Conservation (phyloP, 1,140 invertebrate genomes). For the Leptestheria dahalacensis region DNA sequence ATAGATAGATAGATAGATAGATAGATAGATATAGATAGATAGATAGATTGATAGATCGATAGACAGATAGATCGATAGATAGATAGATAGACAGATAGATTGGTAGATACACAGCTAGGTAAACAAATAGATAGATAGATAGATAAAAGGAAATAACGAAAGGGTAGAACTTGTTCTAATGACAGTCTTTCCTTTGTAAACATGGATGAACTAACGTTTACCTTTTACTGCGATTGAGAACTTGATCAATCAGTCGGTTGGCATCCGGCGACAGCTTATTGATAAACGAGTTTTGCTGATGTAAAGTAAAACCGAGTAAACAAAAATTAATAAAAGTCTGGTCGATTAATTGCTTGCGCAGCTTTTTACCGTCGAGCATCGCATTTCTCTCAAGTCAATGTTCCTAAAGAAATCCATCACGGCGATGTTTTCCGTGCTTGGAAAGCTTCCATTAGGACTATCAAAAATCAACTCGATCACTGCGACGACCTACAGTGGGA, state of each 20-base stretch:
- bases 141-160: too few relatives aligned
- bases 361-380: slow-evolving; percentile 23
- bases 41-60: too few relatives aligned
- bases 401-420: slow-evolving; percentile 68
- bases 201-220: too few relatives aligned
- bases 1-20: too few relatives aligned
- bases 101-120: too few relatives aligned
- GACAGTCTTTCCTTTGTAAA: too few relatives aligned
- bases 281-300: neutral
- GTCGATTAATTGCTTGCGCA: neutral
- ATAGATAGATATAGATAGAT: too few relatives aligned
- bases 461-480: slow-evolving; percentile 68
- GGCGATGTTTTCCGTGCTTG: slow-evolving; percentile 58
- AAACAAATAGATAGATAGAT: too few relatives aligned
- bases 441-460: slow-evolving; percentile 41
- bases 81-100: too few relatives aligned
- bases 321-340: neutral
- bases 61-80: too few relatives aligned
- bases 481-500: slow-evolving; percentile 44
- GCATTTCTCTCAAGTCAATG: slow-evolving; percentile 71
- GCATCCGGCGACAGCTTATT: neutral
- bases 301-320: neutral
- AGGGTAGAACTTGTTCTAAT: too few relatives aligned
- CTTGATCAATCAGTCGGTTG: neutral
- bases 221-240: neutral